A percentile compares a stretch with the other conserved stretches of the same genome.
Evolutionary conservation across 2,888 invertebrate species (phyloP).

Genomic region (Heteropelma amictum): DNA sequence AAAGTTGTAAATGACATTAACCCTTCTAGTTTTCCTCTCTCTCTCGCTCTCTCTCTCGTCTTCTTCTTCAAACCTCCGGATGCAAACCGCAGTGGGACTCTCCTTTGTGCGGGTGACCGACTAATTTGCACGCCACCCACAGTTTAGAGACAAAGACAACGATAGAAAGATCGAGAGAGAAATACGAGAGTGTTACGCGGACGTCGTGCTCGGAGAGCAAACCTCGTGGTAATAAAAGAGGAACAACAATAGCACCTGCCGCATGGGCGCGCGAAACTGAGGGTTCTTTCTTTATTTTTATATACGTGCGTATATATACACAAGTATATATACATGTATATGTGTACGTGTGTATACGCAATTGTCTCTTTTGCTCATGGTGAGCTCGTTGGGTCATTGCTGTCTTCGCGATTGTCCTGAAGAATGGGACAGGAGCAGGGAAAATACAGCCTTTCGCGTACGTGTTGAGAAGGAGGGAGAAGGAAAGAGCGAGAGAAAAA

Average conservation of each 20-base stretch:
- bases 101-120: slow-evolving; percentile 57
- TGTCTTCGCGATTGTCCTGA: too few species aligned
- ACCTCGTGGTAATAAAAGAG: slow-evolving; percentile 60
- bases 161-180: neutral
- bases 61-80: too few species aligned
- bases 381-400: slow-evolving; percentile 48
- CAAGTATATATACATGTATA: too few species aligned
- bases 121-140: slow-evolving; percentile 56
- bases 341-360: too few species aligned
- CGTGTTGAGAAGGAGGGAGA: neutral
- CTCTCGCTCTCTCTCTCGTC: too few species aligned
- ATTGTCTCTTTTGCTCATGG: neutral
- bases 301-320: too few species aligned
- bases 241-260: slow-evolving; percentile 67
- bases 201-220: slow-evolving; percentile 32
- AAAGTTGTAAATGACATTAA: slow-evolving; percentile 32
- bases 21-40: slow-evolving; percentile 1
- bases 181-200: slow-evolving; percentile 20
- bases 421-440: slow-evolving; percentile 24
- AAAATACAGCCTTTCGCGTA: neutral
- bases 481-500: neutral
- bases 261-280: slow-evolving; percentile 37
- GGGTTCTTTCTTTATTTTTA: slow-evolving; percentile 17
- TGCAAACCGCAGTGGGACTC: slow-evolving; percentile 53
- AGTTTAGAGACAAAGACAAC: slow-evolving; percentile 30